Conservation (phyloP, 1,140 invertebrate species). For the Melanaphis sacchari region DNA sequence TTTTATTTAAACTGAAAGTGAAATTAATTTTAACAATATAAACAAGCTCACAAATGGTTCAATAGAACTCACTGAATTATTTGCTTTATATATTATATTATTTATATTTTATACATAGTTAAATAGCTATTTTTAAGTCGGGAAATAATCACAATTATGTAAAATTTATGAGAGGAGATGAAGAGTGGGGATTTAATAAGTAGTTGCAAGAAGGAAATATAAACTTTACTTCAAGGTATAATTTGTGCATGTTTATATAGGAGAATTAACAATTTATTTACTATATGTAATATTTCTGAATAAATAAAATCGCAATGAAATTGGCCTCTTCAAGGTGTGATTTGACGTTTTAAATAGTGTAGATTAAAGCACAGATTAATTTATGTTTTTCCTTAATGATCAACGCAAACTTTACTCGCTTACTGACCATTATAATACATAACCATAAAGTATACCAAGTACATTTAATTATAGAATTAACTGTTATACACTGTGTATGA, state of each 20-base stretch:
- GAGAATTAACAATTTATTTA: not conserved
- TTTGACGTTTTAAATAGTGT: not conserved
- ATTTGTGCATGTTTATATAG: not conserved
- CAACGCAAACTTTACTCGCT: not conserved
- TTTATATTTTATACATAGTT: not conserved
- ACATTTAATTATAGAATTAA: not conserved
- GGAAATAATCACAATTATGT: not conserved
- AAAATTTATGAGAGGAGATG: not conserved
- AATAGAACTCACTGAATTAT: not conserved
- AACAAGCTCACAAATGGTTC: not conserved
- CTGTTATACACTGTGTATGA: not conserved
- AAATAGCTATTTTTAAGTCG: not conserved
- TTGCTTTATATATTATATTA: not conserved
- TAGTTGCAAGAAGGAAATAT: not conserved
- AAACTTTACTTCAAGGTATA: not conserved
- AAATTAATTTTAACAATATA: conserved; percentile 12
- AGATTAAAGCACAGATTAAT: not conserved
- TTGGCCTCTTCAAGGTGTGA: conserved; percentile 24
- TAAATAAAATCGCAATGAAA: not conserved
- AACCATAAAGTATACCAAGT: not conserved
- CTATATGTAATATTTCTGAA: not conserved
- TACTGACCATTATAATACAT: not conserved
- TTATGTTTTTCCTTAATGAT: not conserved
- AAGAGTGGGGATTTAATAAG: not conserved
- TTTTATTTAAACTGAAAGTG: not conserved